These are phyloP conservation scores for Iselma pallidipennis DNA, from an alignment of 2,888 invertebrate species.

Conservation along the genomic window DNA sequence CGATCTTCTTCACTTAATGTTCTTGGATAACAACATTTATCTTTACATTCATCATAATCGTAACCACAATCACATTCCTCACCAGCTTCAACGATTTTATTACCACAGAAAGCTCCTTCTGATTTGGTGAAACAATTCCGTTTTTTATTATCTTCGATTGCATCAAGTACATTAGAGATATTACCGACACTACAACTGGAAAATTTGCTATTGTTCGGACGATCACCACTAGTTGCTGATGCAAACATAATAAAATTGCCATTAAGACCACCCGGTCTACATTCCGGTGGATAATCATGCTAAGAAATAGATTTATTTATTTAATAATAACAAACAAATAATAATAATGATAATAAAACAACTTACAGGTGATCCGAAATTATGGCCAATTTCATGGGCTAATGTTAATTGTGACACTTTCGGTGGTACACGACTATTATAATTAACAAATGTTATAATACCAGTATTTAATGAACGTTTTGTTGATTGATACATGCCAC, in stretches of 20 bases:
- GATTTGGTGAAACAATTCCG: slow-evolving; percentile 92
- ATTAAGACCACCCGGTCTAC: slow-evolving; percentile 85
- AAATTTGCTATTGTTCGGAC: slow-evolving; percentile 97
- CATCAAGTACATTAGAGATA: slow-evolving; percentile 92
- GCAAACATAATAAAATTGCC: slow-evolving; percentile 99
- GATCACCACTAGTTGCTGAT: slow-evolving; percentile 97
- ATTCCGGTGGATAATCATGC: slow-evolving; percentile 93
- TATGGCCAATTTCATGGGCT: slow-evolving; percentile 98
- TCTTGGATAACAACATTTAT: slow-evolving; percentile 92
- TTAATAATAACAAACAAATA: slow-evolving; percentile 8
- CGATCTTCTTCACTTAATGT: slow-evolving; percentile 72
- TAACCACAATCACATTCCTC: slow-evolving; percentile 99
- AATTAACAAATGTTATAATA: slow-evolving; percentile 98
- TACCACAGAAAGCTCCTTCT: slow-evolving; percentile 97
- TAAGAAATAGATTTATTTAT: too few species aligned
- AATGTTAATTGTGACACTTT: slow-evolving; percentile 97
- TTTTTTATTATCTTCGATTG: slow-evolving; percentile 88
- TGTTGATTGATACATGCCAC: slow-evolving; percentile 91
- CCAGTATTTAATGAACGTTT: slow-evolving; percentile 96
- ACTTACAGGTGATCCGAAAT: slow-evolving; percentile 96
- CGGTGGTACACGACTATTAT: slow-evolving; percentile 94
- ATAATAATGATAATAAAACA: slow-evolving; percentile 6
- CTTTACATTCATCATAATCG: slow-evolving; percentile 84
- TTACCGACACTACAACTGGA: slow-evolving; percentile 93
- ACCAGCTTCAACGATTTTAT: slow-evolving; percentile 96